These are phyloP conservation scores for Zophobas atratus DNA, from an alignment of 1,140 invertebrate genomes.

Conservation along the genomic window DNA sequence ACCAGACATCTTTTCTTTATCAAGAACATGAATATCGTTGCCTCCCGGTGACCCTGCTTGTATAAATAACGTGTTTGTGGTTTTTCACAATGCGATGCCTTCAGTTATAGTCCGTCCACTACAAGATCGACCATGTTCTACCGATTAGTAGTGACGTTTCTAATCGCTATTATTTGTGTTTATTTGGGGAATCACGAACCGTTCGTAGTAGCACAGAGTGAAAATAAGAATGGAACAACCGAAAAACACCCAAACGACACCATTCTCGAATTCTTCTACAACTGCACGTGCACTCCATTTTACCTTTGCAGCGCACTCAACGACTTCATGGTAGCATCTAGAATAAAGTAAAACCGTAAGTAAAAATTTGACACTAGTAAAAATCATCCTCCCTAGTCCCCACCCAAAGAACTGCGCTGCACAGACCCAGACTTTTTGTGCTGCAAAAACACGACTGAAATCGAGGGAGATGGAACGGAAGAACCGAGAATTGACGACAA, in stretches of 20 bases:
- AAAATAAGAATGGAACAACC: not conserved
- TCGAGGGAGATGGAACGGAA: too few species aligned
- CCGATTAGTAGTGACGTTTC: too few species aligned
- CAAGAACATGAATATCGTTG: too few species aligned
- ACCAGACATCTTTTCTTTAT: too few species aligned
- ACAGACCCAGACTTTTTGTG: not conserved
- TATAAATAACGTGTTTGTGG: too few species aligned
- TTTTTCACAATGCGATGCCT: too few species aligned
- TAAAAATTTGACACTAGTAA: not conserved
- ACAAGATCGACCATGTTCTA: too few species aligned
- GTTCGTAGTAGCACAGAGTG: not conserved
- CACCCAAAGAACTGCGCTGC: not conserved
- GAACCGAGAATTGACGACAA: too few species aligned
- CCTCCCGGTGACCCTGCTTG: too few species aligned
- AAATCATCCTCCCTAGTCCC: not conserved
- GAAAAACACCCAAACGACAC: constrained; percentile 8
- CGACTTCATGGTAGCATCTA: not conserved
- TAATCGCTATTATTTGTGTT: too few species aligned
- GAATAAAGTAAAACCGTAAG: not conserved
- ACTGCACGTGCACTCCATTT: not conserved
- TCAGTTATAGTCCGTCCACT: too few species aligned
- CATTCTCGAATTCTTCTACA: constrained; percentile 14
- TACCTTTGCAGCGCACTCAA: constrained; percentile 3
- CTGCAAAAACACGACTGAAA: too few species aligned
- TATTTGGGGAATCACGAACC: not conserved